Percentiles rank a stretch among this genome's conserved stretches.
These are phyloP conservation scores for Shinisaurus crocodilurus DNA, from an alignment of 2,113 vertebrate genomes.

Conservation along the genomic window DNA sequence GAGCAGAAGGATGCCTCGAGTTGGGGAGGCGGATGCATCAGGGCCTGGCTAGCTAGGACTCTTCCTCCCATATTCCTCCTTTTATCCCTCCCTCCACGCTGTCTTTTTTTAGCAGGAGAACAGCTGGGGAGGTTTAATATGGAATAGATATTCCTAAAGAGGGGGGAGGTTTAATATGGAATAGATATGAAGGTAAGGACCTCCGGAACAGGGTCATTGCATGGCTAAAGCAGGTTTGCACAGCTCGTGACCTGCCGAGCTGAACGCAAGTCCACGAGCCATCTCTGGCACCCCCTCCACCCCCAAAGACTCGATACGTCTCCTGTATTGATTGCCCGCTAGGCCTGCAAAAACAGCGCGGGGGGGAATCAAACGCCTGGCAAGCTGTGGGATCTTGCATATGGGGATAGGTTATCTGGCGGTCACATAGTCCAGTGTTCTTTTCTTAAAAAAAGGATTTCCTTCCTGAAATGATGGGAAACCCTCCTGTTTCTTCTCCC, in stretches of 20 bases:
- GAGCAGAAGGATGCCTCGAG: not conserved
- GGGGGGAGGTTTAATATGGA: not conserved
- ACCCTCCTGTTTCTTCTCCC: too few species aligned
- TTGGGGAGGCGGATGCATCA: too few species aligned
- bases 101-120: not conserved
- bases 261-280: not conserved
- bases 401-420: not conserved
- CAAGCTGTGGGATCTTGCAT: not conserved
- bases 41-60: too few species aligned
- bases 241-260: not conserved
- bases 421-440: conserved; percentile 22
- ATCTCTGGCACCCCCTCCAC: too few species aligned
- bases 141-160: too few species aligned
- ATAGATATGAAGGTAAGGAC: not conserved
- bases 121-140: not conserved
- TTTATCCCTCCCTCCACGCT: not conserved
- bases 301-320: not conserved
- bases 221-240: not conserved
- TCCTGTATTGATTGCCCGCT: not conserved
- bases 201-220: not conserved
- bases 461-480: conserved; percentile 35
- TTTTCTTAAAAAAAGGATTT: conserved; percentile 28
- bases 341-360: too few species aligned
- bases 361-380: too few species aligned
- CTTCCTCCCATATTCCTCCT: too few species aligned